Evolutionary conservation across 1,140 invertebrate species (phyloP).

Genomic region (Drosophila equinoxialis): DNA sequence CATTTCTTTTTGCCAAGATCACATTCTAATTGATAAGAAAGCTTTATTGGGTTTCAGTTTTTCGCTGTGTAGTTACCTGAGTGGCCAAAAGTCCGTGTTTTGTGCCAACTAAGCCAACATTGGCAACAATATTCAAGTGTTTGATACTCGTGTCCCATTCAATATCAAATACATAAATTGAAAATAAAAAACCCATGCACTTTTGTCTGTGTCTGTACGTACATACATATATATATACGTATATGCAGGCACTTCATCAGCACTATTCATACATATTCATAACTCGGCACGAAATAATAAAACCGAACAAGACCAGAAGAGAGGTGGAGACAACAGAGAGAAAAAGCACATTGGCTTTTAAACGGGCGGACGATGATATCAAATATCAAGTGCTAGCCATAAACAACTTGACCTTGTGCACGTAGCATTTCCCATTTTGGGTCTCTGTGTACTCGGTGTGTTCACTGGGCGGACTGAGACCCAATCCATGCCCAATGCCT

Average conservation of each 20-base stretch:
- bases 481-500: slow-evolving; percentile 56
- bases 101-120: slow-evolving; percentile 6
- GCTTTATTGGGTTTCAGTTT: not conserved
- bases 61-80: not conserved
- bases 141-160: slow-evolving; percentile 44
- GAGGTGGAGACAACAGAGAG: not conserved
- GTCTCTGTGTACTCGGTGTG: no score
- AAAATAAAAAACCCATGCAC: slow-evolving; percentile 23
- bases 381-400: slow-evolving; percentile 75
- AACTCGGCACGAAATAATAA: slow-evolving; percentile 56
- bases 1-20: no score
- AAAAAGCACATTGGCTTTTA: not conserved
- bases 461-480: not conserved
- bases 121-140: slow-evolving; percentile 19
- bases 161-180: slow-evolving; percentile 66
- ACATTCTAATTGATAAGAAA: no score
- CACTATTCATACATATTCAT: slow-evolving; percentile 66
- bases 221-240: no score
- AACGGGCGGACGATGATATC: slow-evolving; percentile 64
- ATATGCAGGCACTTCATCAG: slow-evolving; percentile 30
- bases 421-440: slow-evolving; percentile 41
- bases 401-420: slow-evolving; percentile 80
- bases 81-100: slow-evolving; percentile 1
- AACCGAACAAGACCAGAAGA: slow-evolving; percentile 9
- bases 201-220: slow-evolving; percentile 14